Conservation (phyloP, 2,113 vertebrate genomes). For the Neogale vison region DNA sequence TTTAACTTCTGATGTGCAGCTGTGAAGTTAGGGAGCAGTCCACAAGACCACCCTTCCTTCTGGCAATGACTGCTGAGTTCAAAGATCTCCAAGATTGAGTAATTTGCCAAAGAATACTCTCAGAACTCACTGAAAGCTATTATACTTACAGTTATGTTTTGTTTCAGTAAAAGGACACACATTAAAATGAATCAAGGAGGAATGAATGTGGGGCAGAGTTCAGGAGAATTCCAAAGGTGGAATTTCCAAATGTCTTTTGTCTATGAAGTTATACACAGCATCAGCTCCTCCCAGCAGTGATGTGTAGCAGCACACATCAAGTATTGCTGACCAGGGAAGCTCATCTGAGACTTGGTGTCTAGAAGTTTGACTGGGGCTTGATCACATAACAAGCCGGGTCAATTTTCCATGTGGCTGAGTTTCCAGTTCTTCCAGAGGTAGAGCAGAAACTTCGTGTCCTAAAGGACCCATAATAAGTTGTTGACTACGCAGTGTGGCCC, state of each 20-base stretch:
- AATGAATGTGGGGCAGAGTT: background rate
- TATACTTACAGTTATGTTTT: background rate
- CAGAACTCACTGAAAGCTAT: background rate
- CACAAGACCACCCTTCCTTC: background rate
- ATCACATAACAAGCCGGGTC: background rate
- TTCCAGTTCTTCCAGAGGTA: background rate
- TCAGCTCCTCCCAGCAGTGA: background rate
- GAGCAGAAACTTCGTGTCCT: background rate
- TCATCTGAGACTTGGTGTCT: background rate
- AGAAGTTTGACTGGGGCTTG: background rate
- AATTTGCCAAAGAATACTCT: background rate
- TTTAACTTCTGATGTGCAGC: background rate
- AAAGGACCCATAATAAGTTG: background rate
- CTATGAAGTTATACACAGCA: background rate
- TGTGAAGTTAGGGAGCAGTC: background rate
- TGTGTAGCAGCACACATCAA: accelerated
- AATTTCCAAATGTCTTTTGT: background rate
- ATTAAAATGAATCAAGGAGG: background rate
- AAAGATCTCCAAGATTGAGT: background rate
- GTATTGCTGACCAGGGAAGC: background rate
- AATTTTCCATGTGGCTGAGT: background rate
- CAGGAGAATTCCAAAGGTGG: background rate
- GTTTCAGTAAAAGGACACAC: background rate
- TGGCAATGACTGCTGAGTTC: background rate
- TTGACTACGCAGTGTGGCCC: background rate